Evolutionary conservation across 1,140 invertebrate genomes (phyloP).

Genomic region (Gonioctena quinquepunctata): DNA sequence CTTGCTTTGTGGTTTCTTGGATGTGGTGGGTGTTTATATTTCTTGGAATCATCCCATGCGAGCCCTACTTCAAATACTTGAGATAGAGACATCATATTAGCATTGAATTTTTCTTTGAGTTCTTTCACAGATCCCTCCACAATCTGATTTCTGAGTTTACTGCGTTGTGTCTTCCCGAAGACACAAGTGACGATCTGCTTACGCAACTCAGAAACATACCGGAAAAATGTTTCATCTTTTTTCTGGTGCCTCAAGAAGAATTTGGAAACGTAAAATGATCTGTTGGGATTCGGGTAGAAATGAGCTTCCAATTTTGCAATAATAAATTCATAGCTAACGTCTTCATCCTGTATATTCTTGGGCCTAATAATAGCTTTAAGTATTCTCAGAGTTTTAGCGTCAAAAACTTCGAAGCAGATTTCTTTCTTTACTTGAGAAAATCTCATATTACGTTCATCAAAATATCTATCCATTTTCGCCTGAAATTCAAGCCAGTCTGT

Average conservation of each 20-base stretch:
- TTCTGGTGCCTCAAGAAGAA: background rate
- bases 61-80: background rate
- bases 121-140: background rate
- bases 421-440: background rate
- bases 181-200: background rate
- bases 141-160: background rate
- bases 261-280: background rate
- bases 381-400: background rate
- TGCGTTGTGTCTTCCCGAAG: background rate
- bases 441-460: background rate
- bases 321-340: background rate
- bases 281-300: background rate
- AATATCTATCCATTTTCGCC: background rate
- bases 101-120: background rate
- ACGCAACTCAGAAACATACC: background rate
- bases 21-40: background rate
- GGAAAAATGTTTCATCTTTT: background rate
- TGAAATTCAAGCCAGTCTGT: slow-evolving; percentile 1
- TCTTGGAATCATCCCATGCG: background rate
- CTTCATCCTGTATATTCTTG: background rate
- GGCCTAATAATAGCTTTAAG: background rate
- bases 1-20: background rate
- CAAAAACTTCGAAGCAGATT: background rate
- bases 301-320: background rate
- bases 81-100: background rate